These are phyloP conservation scores for Caenorhabditis zanzibari DNA, from an alignment of 2,888 invertebrate genomes.

Conservation along the genomic window DNA sequence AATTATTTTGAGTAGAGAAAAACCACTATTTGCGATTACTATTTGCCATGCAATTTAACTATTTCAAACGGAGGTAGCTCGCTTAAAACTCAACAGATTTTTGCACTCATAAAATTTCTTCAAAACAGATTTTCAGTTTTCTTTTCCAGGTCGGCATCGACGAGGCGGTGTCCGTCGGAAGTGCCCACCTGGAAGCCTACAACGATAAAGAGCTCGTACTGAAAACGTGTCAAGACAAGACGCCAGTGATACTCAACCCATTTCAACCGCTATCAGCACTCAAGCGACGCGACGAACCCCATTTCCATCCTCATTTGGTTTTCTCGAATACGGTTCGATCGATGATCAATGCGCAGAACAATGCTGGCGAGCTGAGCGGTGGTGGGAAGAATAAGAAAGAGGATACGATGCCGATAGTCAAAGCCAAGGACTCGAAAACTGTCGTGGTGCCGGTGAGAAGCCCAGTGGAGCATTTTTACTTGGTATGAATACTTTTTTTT, in stretches of 20 bases:
- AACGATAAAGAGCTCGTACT: conserved; percentile 1
- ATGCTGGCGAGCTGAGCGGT: background rate
- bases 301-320: conserved; percentile 26
- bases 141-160: conserved; percentile 26
- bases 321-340: conserved; percentile 40
- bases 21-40: too few relatives aligned
- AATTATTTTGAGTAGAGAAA: too few relatives aligned
- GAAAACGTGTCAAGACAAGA: conserved; percentile 15
- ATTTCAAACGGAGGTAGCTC: too few relatives aligned
- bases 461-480: conserved; percentile 10
- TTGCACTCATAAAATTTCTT: too few relatives aligned
- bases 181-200: conserved; percentile 26
- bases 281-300: conserved; percentile 15
- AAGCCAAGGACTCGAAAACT: too few relatives aligned
- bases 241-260: conserved; percentile 17
- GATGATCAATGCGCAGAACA: conserved; percentile 31
- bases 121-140: too few relatives aligned
- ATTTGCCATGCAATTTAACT: too few relatives aligned
- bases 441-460: background rate
- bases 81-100: too few relatives aligned
- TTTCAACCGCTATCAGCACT: conserved; percentile 15
- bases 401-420: background rate
- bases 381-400: conserved; percentile 1
- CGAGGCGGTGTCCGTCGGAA: background rate
- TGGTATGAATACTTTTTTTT: conserved; percentile 22